These are phyloP conservation scores for Gephyroberyx darwinii DNA, from an alignment of 2,797 vertebrate genomes.

Conservation along the genomic window DNA sequence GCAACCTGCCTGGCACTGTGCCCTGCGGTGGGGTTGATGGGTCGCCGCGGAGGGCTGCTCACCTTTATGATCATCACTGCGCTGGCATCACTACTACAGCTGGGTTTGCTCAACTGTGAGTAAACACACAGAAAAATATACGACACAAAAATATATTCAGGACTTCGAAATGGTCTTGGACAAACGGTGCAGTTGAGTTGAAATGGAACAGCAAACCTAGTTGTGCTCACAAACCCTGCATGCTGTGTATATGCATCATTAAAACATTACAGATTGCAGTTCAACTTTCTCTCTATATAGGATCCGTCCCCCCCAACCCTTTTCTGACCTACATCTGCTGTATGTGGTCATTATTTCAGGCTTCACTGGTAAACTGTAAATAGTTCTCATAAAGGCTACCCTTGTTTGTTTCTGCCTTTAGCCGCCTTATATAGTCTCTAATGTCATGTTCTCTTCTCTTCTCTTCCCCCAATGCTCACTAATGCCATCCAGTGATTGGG, in stretches of 20 bases:
- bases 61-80: slow-evolving; percentile 98
- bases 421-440: slow-evolving; percentile 37
- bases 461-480: slow-evolving; percentile 9
- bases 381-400: slow-evolving; percentile 29
- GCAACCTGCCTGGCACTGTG: slow-evolving; percentile 93
- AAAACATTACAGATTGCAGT: slow-evolving; percentile 16
- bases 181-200: background rate
- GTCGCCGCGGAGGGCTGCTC: slow-evolving; percentile 92
- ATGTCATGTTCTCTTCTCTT: slow-evolving; percentile 40
- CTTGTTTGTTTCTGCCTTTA: slow-evolving; percentile 41
- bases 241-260: background rate
- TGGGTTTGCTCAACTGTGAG: slow-evolving; percentile 96
- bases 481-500: slow-evolving; percentile 77
- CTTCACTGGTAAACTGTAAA: slow-evolving; percentile 15
- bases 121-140: slow-evolving; percentile 37
- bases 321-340: slow-evolving; percentile 60
- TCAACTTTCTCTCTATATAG: slow-evolving; percentile 11
- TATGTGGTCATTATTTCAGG: slow-evolving; percentile 52
- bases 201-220: background rate
- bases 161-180: no score
- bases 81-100: slow-evolving; percentile 92
- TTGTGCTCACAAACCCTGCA: background rate
- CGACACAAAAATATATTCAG: background rate
- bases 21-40: slow-evolving; percentile 89
- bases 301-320: slow-evolving; percentile 10